Base-by-base conservation (phyloP, 2,797 vertebrate species). In the Lateolabrax maculatus region DNA sequence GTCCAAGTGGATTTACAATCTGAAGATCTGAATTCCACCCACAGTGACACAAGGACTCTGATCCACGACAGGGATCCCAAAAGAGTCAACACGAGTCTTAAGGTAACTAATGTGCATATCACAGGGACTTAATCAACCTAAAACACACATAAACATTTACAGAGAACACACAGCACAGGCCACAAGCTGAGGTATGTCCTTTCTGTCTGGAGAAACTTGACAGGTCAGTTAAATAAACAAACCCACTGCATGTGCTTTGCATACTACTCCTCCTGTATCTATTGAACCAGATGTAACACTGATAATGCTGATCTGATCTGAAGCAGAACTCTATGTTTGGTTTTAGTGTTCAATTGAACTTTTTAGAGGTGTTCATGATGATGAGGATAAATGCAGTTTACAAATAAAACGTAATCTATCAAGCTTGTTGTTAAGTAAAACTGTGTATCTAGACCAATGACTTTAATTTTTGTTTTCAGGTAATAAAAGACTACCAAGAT, bases 21-120 rank as follows among this genome's bases (percentile, higher is more conserved):
- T 72, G 84, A 82, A 51, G 80, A 79, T 62, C 21, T 56, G 68
- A 82, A 80, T 25, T 83, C 67, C 36, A 52, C 21, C n/a, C 63
- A 52, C 25, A 60, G 39, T 10, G 62, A 77, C 69, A 57, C 25
- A 9, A 73, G 52, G 49, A 57, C 76, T 46, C 49, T 72, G 55
- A 75, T 90, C 63, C 74, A 88, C 1, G 79, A 87, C 77, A 89
- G 91, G 48, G 91, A 91, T 69, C 87, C 91, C 34, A 91, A 81
- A 71, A 71, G 77, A 74, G 65, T 93, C 67, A 92, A 89, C 75
- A 80, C 73, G 66, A 77, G 66, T 66, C 86, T 94, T 27, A 89
- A 94, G 90, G 91, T 93, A 92, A 88, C 31, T 19, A 16, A 36
- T 69, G 34, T 36, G 60, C 48, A 34, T 44, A 21, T 66, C 44